A percentile compares a stretch with the other conserved stretches of the same genome.
These are phyloP conservation scores for Orthonyx spaldingii DNA, from an alignment of 2,113 vertebrate genomes.

Conservation along the genomic window DNA sequence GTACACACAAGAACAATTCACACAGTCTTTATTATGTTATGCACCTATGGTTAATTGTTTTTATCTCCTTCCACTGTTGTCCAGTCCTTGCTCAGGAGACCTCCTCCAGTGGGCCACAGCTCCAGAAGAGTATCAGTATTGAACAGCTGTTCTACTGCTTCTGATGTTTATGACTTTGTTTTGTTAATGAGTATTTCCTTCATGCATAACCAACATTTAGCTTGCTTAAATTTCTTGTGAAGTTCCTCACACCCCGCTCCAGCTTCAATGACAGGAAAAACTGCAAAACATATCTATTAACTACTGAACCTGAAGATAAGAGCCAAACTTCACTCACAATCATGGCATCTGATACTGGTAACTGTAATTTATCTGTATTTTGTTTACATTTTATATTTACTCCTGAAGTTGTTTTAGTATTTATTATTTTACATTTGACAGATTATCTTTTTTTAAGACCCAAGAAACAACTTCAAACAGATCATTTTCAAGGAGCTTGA, in stretches of 20 bases:
- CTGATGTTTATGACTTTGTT: background rate
- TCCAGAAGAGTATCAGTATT: background rate
- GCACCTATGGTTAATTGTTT: background rate
- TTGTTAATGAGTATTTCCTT: background rate
- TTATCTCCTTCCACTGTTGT: background rate
- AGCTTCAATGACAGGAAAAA: background rate
- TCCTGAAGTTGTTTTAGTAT: background rate
- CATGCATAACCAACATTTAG: background rate
- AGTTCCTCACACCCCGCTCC: background rate
- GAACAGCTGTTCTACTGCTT: background rate
- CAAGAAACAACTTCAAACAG: background rate
- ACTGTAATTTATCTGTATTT: background rate
- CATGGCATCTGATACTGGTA: background rate
- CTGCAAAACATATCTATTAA: background rate
- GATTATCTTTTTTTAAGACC: background rate
- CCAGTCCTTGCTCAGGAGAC: background rate
- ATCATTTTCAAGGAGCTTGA: background rate
- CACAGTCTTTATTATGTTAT: background rate
- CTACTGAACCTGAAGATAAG: background rate
- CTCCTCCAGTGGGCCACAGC: background rate
- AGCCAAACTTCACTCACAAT: background rate
- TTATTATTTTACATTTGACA: background rate
- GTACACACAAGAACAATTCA: background rate
- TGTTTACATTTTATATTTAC: background rate
- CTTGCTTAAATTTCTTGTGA: background rate